Base-by-base conservation (phyloP, 2,888 invertebrate species). In the Microplitis manilae region DNA sequence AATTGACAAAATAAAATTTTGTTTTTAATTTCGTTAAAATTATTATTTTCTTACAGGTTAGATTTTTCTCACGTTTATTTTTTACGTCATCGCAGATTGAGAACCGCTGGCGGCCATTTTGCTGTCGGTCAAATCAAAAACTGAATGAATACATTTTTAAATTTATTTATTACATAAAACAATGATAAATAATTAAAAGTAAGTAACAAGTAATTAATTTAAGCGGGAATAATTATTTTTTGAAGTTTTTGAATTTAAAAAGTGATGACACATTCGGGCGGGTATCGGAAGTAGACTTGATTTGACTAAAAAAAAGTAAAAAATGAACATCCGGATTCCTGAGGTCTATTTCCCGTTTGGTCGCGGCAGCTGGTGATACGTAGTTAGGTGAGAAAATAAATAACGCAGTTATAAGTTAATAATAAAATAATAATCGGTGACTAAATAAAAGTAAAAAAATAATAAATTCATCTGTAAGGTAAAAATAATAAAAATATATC, bases 341-440 rank as follows among this genome's bases (percentile, higher is more conserved):
- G 17, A 75, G 60, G 70, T 77, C 69, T 75, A 85, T 77, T 86
- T 86, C 87, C 86, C 84, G 81, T 83, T 83, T 78, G 77, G 78
- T 80, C 81, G 76, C 81, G 80, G 81, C 83, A 82, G 83, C 85
- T 81, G 79, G 80, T 84, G 84, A 83, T 83, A 83, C 83, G 83
- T 82, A 84, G 86, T 87, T 86, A 87, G 87, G 87, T 87, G 84
- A 87, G 83, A 79, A 81, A 79, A 82, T 77, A 80, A 77, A 81
- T 80, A 81, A 69, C 73, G 60, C 30, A 73, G 65, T 74, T 74
- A 80, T 64, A 68, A 79, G 72, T 73, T 79, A 79, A 79, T 13
- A 50, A 50, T 50, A 50, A 50, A 50, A 50, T 50, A 81, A 85
- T 85, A 83, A 80, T 65, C 60, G 76, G 81, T 81, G 81, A 80